Evolutionary conservation across 2,797 vertebrate species (phyloP), one percentile per base, ranked within the genome.

Genomic region (Microhierax caerulescens): DNA sequence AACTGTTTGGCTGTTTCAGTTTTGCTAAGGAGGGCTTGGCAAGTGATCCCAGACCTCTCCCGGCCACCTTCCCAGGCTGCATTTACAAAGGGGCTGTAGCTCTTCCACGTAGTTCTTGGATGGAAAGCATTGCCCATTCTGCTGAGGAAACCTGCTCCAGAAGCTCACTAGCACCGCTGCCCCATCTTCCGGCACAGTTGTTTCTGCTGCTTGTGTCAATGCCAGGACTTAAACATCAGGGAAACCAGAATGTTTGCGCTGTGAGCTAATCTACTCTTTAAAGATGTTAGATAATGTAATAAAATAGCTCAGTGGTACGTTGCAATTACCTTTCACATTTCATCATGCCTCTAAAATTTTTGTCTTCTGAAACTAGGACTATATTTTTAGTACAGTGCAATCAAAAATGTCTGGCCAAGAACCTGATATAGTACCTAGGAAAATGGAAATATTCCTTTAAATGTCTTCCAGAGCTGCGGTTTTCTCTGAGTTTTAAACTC

Each of bases 311-410:
- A 53, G 90, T 0, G 39, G 93, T 89, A 85, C 81, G 11, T 79
- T 95, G 90, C 96, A 93, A 94, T 96, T 96, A 97, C 95, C 94
- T 97, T 88, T 83, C 47, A 32, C 88, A 83, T 97, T 96, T 95
- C 92, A 78, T 96, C 95, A 96, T 95, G 94, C 94, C 85, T 53
- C 57, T 77, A 88, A 94, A 90, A 97, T 97, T 95, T 94, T 91
- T 86, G 91, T 85, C 88, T 93, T 91, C 90, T 92, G 84, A 95
- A 96, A 83, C 48, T 53, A 53, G 82, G 85, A 11, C 82, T 85
- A 1, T 90, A 85, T 94, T 95, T 96, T 88, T 94, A 95, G 91
- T 96, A 53, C n/a, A 53, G 73, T 63, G 60, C 85, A 67, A 91
- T 92, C 80, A 69, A 87, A 97, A 91, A 88, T 87, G 92, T 95